Base-by-base conservation (phyloP, 1,140 invertebrate genomes). In the Drosophila guanche region DNA sequence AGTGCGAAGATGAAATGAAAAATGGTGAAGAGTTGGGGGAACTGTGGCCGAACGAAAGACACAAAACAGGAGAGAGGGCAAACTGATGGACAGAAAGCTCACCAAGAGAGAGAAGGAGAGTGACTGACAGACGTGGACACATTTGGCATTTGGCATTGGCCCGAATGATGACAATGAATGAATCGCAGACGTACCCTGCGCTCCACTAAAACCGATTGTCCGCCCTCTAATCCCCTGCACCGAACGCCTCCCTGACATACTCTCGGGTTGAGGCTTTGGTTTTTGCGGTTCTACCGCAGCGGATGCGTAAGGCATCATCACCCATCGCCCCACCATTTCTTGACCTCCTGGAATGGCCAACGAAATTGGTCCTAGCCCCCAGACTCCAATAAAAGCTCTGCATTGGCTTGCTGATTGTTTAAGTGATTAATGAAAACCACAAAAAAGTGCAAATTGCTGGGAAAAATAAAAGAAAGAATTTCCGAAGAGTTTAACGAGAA, bases 231-330 rank as follows among this genome's bases (percentile, higher is more conserved):
- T 25, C 25, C 12, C 29, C 33, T 20, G n/a, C 46, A 37, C 8
- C 14, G 16, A 51, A 6, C 46, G 27, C 40, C 55, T 33, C 43
- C 25, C 53, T 52, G 51, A 57, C 60, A 50, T 67, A 43, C 42
- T 25, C 55, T 50, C 59, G 70, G 71, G 81, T 78, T 79, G 74
- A 79, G 79, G 88, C 81, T 90, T 90, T 88, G 88, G 88, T 90
- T 90, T 86, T 84, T 90, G 88, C 78, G 88, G 88, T 90, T 80
- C 54, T 61, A 77, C 84, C 76, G 59, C 79, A 89, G 74, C 79
- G 79, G 79, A 81, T 74, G 69, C 79, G 74, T 74, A 45, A 29
- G 57, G 63, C 42, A n/a, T 5, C 16, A n/a, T 5, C 5, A 12
- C 22, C 12, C 3, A 10, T 1, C 22, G 0, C 29, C 27, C 27